Conservation (phyloP, 2,797 vertebrate genomes). For the Eleutherodactylus coqui region DNA sequence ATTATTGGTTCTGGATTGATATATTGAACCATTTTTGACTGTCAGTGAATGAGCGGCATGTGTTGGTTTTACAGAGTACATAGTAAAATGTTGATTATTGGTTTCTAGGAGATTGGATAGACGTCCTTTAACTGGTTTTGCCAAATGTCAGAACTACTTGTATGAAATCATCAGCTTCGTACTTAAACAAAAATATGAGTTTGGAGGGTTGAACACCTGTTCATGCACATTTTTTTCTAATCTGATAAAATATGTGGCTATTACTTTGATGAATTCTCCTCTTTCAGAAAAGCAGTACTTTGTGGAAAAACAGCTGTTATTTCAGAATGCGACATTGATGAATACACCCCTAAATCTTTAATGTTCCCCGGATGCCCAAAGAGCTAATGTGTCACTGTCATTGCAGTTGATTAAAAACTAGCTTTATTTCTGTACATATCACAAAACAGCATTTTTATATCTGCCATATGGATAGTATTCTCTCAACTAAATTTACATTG, state of each 20-base stretch:
- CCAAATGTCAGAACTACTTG: conserved; percentile 16
- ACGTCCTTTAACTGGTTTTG: neutral
- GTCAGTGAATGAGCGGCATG: neutral
- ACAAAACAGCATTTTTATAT: conserved; percentile 48
- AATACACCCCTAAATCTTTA: conserved; percentile 51
- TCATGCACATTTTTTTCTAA: conserved; percentile 40
- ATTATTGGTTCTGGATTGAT: neutral
- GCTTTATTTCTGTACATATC: conserved; percentile 53
- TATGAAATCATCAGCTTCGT: conserved; percentile 24
- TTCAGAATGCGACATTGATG: conserved; percentile 42
- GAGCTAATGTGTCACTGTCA: conserved; percentile 52
- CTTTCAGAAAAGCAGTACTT: conserved; percentile 44
- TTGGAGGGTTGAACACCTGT: conserved; percentile 50
- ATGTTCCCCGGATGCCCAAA: conserved; percentile 45
- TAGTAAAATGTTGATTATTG: neutral
- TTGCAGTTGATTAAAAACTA: conserved; percentile 55
- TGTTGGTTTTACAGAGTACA: neutral
- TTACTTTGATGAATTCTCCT: conserved; percentile 50
- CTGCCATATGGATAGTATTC: conserved; percentile 49
- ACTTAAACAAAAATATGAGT: conserved; percentile 33
- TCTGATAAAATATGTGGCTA: conserved; percentile 47
- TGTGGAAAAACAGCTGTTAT: conserved; percentile 49
- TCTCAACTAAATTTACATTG: conserved; percentile 47
- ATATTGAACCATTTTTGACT: neutral
- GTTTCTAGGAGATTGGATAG: neutral